Base-by-base conservation (phyloP, 2,113 vertebrate species). In the Campylomormyrus numenius region DNA sequence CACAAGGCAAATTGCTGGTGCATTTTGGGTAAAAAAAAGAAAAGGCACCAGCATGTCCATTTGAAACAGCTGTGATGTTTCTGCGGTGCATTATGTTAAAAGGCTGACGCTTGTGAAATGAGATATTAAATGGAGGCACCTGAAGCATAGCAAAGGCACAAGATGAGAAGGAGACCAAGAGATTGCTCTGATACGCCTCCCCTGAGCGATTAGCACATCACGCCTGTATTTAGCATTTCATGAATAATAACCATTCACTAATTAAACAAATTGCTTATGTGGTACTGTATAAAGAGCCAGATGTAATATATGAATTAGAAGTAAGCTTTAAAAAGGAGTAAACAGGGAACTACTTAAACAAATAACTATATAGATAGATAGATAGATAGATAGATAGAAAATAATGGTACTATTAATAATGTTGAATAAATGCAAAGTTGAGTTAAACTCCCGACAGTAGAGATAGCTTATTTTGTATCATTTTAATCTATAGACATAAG, bases 181-280 rank as follows among this genome's bases (percentile, higher is more conserved):
- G 91, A 85, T 89, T 89, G 93, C 95, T 93, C 92, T 93, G 94
- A 94, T 89, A 93, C 94, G 92, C 91, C 92, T 94, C 94, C 95
- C 95, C 50, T 94, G 93, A 95, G 85, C 85, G 48, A 87, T 87
- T 87, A 53, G 85, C 85, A 27, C 85, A 50, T 87, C 94, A 94
- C 88, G 95, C 90, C 95, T 89, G 93, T 94, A 94, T 90, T 96
- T 96, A 96, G 92, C 95, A 96, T 96, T 94, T 96, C 95, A 96
- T 96, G 95, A 95, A 96, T 96, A 96, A 94, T 93, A 94, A 96
- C 96, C 92, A 92, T 92, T 91, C 92, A 92, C 92, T 91, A 91
- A 95, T 93, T 96, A 94, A 95, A 95, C 95, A 94, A 95, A 94
- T 95, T 92, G 92, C 94, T 94, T 94, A 53, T 94, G 89, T 93